Evolutionary conservation across 1,140 invertebrate species (phyloP), one percentile per base, ranked within the genome.

Genomic region (Centruroides sculpturatus): DNA sequence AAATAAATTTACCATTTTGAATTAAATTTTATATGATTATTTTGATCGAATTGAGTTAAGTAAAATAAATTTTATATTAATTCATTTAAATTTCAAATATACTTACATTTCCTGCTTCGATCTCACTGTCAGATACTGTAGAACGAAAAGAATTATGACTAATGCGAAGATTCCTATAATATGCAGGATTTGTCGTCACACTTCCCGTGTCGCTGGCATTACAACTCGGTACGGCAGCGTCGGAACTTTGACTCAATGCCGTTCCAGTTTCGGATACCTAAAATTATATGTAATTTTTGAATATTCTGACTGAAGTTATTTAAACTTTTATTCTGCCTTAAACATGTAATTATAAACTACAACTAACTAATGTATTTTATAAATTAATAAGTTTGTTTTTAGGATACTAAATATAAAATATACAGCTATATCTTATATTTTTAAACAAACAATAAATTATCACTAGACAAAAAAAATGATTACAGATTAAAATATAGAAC

Each of bases 71-170:
- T 49, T 10, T 50, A 50, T 13, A 6, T 50, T 8, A 12, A 3
- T 53, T 53, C 35, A 53, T 23, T n/a, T 23, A 23, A 23, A 23
- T 23, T 23, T 23, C 23, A 23, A 10, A 36, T n/a, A 58, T 70
- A 83, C 85, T 85, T 81, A 90, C 88, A 79, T 86, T 87, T 83
- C 84, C 64, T 59, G 71, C 76, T 64, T 92, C 87, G 70, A 90
- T 82, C 79, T 95, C 92, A 70, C 88, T 92, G 76, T 96, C 92
- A 65, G 91, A 94, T 64, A 92, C 85, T 57, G 91, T 89, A 66
- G 88, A 90, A 68, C 89, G 82, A 76, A 87, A 84, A 54, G 86
- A 86, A 64, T 77, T 75, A 63, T 77, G 76, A 54, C 71, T 74
- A 56, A 77, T 73, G 35, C 74, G 69, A 73, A 77, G 66, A 70